Conservation (phyloP, 2,888 invertebrate species). For the Dicranocentrus wangi region DNA sequence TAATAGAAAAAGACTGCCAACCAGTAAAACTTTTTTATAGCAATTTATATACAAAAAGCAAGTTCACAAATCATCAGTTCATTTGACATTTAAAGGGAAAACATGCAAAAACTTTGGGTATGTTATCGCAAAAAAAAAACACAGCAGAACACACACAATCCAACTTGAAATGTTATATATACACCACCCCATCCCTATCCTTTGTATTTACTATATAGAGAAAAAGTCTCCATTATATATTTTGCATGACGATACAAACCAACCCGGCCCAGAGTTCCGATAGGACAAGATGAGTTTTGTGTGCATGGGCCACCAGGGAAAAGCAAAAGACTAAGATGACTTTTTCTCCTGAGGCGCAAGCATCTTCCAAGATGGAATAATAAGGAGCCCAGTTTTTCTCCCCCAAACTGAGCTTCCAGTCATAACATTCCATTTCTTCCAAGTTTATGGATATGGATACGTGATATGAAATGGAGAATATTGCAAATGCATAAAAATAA, state of each 20-base stretch:
- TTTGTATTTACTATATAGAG: too few species aligned
- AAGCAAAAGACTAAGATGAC: constrained; percentile 44
- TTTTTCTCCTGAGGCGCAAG: constrained; percentile 48
- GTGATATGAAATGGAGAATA: constrained; percentile 56
- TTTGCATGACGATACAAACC: constrained; percentile 10
- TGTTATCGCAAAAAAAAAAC: constrained; percentile 29
- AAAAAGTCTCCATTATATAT: too few species aligned
- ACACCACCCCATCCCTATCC: too few species aligned
- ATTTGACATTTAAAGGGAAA: constrained; percentile 62
- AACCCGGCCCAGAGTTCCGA: too few species aligned
- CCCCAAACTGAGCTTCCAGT: too few species aligned
- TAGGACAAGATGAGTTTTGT: constrained; percentile 23
- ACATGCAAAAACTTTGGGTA: constrained; percentile 59
- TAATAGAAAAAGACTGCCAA: too few species aligned
- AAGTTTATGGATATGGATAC: constrained; percentile 49
- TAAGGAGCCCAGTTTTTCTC: not conserved
- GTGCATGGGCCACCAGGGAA: constrained; percentile 55
- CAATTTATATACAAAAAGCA: constrained; percentile 54
- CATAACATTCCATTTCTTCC: not conserved
- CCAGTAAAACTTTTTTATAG: not conserved
- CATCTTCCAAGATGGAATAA: constrained; percentile 21
- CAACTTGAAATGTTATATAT: too few species aligned
- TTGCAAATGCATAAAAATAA: constrained; percentile 53
- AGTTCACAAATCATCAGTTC: constrained; percentile 64
- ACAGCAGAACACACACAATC: too few species aligned